A percentile compares a stretch with the other conserved stretches of the same genome.
Conservation (phyloP, 2,797 vertebrate genomes). For the Lepus oiostolus region DNA sequence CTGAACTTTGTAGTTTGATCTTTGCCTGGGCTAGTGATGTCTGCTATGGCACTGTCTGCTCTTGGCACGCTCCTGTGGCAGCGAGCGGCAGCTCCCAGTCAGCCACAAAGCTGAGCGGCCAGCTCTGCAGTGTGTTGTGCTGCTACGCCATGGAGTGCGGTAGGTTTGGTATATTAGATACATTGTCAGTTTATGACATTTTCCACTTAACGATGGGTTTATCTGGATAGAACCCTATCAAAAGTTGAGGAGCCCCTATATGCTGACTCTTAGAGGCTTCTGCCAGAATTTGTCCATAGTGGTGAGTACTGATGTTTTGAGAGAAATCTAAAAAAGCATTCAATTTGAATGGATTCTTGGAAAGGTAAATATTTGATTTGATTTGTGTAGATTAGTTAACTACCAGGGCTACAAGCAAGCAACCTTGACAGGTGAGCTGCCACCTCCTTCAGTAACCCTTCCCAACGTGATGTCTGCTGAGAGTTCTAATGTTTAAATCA, state of each 20-base stretch:
- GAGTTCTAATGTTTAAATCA: background rate
- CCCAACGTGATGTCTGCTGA: background rate
- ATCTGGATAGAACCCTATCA: background rate
- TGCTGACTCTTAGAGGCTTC: background rate
- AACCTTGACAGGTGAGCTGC: background rate
- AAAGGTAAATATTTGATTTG: slow-evolving; percentile 51
- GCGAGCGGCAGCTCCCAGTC: background rate
- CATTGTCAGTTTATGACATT: background rate
- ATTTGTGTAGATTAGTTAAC: background rate
- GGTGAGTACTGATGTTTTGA: slow-evolving; percentile 13
- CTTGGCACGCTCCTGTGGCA: background rate
- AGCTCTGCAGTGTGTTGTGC: background rate
- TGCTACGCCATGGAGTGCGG: background rate
- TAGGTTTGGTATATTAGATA: background rate
- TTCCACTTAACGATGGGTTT: background rate
- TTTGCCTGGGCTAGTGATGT: background rate
- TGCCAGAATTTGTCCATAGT: background rate
- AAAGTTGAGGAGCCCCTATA: background rate
- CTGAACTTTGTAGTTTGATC: background rate
- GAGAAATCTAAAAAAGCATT: slow-evolving; percentile 27
- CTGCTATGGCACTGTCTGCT: no score
- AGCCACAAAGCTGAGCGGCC: background rate
- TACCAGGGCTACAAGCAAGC: background rate
- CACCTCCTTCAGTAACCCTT: background rate
- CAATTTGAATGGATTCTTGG: slow-evolving; percentile 40